Conservation (phyloP, 2,888 invertebrate genomes). For the Zygothrica quintamaculata region DNA sequence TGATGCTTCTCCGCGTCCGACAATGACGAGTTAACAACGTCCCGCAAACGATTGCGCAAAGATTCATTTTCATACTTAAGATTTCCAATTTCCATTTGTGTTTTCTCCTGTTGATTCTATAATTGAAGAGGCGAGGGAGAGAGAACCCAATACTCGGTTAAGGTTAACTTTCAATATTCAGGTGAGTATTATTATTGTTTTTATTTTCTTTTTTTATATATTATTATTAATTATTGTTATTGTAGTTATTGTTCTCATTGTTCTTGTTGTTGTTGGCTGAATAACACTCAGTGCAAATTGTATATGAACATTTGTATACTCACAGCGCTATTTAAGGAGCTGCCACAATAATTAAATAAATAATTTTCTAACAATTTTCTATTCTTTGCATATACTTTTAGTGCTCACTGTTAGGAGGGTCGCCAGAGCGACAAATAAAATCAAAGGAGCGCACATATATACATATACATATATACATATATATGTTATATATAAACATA, state of each 20-base stretch:
- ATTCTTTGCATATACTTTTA: constrained; percentile 18
- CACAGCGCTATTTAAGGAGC: too few species aligned
- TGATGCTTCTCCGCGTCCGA: constrained; percentile 94
- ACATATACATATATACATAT: constrained; percentile 52
- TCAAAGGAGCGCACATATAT: constrained; percentile 43
- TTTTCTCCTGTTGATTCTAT: constrained; percentile 83
- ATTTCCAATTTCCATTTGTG: constrained; percentile 85
- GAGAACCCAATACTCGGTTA: constrained; percentile 1
- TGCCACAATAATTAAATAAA: not conserved
- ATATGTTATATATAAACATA: too few species aligned
- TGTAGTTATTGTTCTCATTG: constrained; percentile 5
- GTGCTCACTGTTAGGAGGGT: constrained; percentile 5
- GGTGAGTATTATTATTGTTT: constrained; percentile 18
- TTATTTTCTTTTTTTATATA: constrained; percentile 7
- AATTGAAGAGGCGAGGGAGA: constrained; percentile 14
- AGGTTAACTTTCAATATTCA: constrained; percentile 8
- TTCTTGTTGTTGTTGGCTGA: constrained; percentile 16
- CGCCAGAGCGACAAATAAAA: constrained; percentile 20
- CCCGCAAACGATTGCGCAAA: constrained; percentile 90
- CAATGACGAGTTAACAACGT: constrained; percentile 92
- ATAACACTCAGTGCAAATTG: constrained; percentile 12
- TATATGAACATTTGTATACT: too few species aligned
- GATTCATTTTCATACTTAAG: constrained; percentile 91
- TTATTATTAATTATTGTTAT: constrained; percentile 11
- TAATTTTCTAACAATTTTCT: not conserved